Base-by-base conservation (phyloP, 1,140 invertebrate species). In the Drosophila baimaii region DNA sequence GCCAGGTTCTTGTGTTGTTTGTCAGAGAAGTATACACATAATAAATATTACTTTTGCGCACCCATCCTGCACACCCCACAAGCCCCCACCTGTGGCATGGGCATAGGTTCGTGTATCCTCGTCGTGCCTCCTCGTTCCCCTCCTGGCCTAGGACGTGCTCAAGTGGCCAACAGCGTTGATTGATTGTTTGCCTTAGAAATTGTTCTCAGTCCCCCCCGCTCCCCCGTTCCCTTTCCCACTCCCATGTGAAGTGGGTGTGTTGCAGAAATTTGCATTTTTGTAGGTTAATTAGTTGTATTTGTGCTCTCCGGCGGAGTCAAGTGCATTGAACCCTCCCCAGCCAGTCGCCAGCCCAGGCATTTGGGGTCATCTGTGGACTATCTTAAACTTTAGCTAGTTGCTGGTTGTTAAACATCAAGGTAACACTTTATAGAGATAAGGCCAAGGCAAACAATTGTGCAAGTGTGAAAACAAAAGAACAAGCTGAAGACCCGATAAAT, bases 141-240 rank as follows among this genome's bases (percentile, higher is more conserved):
- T 41, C 13, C 39, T 37, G 10, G 46, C 63, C 51, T 46, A 77
- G 58, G 61, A 81, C 79, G 83, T 88, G 83, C 51, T 88, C 72
- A 86, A 86, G 84, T 83, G 83, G 74, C 74, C 75, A 69, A 72
- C 75, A 72, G 54, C 79, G 79, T 70, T 86, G 83, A 86, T 83
- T 88, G 83, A 86, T 86, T 88, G 79, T 88, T 86, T 88, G 75
- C 75, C 75, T 82, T 79, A 82, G 71, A 88, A 85, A 69, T 82
- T 86, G 51, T 69, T 83, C 62, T 29, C 56, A 39, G 71, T 35
- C 17, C 27, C n/a, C n/a, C n/a, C n/a, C n/a, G n/a, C n/a, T n/a
- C n/a, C n/a, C n/a, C n/a, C n/a, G n/a, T n/a, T n/a, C n/a, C n/a
- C 33, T 77, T 55, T 70, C n/a, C 54, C 39, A 37, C 25, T 47